These are phyloP conservation scores for Sylvia atricapilla DNA, from an alignment of 2,113 vertebrate genomes.

Conservation along the genomic window DNA sequence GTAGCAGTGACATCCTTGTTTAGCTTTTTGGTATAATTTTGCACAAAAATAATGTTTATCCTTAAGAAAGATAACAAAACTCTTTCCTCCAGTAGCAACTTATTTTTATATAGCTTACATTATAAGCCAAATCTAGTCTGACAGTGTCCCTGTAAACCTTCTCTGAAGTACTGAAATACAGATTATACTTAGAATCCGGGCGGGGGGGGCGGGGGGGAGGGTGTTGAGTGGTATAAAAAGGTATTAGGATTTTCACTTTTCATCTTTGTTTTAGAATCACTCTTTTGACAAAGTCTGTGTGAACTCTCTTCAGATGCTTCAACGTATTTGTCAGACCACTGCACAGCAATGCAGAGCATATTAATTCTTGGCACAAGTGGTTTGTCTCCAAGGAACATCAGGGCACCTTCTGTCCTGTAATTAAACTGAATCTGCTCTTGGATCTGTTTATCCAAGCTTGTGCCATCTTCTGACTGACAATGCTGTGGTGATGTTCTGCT, in stretches of 20 bases:
- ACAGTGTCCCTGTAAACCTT: conserved; percentile 19
- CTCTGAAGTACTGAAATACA: conserved; percentile 38
- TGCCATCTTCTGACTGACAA: not conserved
- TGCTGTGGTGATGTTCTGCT: not conserved
- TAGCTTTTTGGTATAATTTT: not conserved
- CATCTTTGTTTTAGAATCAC: conserved; percentile 15
- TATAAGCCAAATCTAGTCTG: conserved; percentile 38
- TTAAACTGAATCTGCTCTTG: conserved; percentile 42
- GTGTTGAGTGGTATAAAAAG: not conserved
- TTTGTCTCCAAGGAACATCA: conserved; percentile 34
- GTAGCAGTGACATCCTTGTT: not conserved
- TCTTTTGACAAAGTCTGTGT: conserved; percentile 11
- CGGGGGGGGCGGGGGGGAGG: too few relatives aligned
- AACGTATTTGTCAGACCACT: conserved; percentile 24
- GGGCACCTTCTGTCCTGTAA: conserved; percentile 38
- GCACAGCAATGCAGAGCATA: conserved; percentile 11
- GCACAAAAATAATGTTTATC: not conserved
- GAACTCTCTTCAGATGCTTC: conserved; percentile 27
- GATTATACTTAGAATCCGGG: not conserved
- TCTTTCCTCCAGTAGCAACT: not conserved
- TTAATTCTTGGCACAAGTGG: not conserved
- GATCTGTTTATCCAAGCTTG: not conserved
- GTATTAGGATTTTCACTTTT: conserved; percentile 35
- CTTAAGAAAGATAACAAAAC: not conserved
- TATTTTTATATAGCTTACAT: not conserved